These are phyloP conservation scores for Antheraea assamensis DNA, from an alignment of 2,888 invertebrate species.

Conservation along the genomic window DNA sequence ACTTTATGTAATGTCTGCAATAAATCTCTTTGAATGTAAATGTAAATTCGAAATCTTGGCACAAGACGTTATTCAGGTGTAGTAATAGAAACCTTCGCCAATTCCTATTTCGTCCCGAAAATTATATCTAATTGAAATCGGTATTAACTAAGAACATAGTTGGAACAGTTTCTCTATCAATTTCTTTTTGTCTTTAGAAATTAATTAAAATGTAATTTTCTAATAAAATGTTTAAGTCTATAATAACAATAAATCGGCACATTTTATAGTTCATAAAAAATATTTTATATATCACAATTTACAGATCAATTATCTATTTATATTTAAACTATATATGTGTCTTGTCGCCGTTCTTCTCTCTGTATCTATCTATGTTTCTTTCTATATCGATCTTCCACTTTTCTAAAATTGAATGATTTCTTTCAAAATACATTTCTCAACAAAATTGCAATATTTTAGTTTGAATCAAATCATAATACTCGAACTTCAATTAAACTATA, in stretches of 20 bases:
- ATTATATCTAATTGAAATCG: background rate
- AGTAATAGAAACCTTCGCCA: background rate
- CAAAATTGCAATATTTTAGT: background rate
- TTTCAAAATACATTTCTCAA: background rate
- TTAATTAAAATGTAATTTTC: no score
- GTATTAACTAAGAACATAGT: background rate
- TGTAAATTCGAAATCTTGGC: constrained; percentile 11
- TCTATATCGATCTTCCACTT: no score
- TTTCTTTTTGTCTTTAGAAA: no score
- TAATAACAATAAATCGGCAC: no score
- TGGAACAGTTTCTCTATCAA: background rate
- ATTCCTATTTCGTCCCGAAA: background rate
- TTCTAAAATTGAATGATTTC: no score
- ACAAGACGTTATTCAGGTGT: constrained; percentile 6
- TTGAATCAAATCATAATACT: background rate
- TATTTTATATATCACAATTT: no score
- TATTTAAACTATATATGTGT: no score
- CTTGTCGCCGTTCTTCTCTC: no score
- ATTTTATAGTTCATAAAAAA: no score
- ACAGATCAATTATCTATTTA: no score
- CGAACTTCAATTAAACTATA: background rate
- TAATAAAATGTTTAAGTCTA: no score
- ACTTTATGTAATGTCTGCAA: background rate
- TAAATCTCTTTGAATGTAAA: constrained; percentile 8
- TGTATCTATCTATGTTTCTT: no score